Base-by-base conservation (phyloP, 2,113 vertebrate genomes). In the Ceyx cyanopectus region DNA sequence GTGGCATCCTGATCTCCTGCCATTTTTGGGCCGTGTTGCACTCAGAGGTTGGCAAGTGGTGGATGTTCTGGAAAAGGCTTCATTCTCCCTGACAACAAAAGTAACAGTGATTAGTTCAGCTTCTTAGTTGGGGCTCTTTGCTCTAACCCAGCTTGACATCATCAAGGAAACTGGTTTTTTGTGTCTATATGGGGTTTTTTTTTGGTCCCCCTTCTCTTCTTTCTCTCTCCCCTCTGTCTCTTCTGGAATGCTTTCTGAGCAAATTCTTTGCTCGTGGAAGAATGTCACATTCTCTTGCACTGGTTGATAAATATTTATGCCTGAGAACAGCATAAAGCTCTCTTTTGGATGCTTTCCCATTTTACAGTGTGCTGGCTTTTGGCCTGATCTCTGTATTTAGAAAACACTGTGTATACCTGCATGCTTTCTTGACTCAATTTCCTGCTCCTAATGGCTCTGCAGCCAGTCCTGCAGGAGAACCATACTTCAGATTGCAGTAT, bases 281-380 rank as follows among this genome's bases (percentile, higher is more conserved):
- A 95, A 85, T 92, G 91, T 92, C 85, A 95, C 81, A 95, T 97
- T 96, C 77, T 92, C 72, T 95, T 95, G 66, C 81, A 72, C 76
- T 87, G 68, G 90, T 75, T 95, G 92, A 96, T 96, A 95, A 97
- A 97, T 97, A 97, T 97, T 96, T 96, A 97, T 97, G 95, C 86
- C 70, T 40, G 50, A 93, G 81, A 97, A 93, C 78, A 92, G 90
- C 92, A 92, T 90, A 95, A 95, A 95, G 81, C 78, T 92, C 81
- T 89, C 87, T 90, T 96, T 93, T 97, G 95, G 93, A 95, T 92
- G 91, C 68, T 91, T 96, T 96, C 92, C 94, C 73, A 75, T 96
- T 96, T 96, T 96, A 94, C 92, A 96, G 82, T 80, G 74, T 96
- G 78, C 79, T 97, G 93, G 95, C 94, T 94, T 97, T 96, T 94